These are phyloP conservation scores for Heteromormyrus szaboi DNA, from an alignment of 2,797 vertebrate species.

Conservation along the genomic window DNA sequence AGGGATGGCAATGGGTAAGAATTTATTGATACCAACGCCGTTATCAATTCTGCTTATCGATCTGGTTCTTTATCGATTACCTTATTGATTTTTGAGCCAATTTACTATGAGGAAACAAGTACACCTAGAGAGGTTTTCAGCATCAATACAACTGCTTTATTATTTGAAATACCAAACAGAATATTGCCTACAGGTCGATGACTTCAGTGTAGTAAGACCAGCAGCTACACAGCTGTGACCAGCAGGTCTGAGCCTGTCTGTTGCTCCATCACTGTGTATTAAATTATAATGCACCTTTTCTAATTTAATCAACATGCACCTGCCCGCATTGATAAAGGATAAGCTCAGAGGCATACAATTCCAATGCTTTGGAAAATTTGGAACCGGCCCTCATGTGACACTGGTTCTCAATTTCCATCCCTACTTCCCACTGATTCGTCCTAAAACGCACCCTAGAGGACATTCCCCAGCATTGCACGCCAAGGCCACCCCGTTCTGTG, in stretches of 20 bases:
- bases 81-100: background rate
- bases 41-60: background rate
- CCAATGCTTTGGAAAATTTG: too few species aligned
- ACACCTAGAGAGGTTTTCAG: background rate
- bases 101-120: too few species aligned
- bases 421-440: background rate
- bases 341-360: too few species aligned
- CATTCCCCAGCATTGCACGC: background rate
- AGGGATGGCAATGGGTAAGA: background rate
- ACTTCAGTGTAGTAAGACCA: background rate
- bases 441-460: background rate
- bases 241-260: background rate
- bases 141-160: background rate
- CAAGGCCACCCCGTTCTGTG: background rate
- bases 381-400: too few species aligned
- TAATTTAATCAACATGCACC: too few species aligned
- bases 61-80: background rate
- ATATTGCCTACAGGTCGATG: background rate
- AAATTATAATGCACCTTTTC: too few species aligned
- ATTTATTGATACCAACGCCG: background rate
- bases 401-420: too few species aligned
- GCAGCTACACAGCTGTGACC: background rate
- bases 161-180: background rate
- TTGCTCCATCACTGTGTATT: too few species aligned
- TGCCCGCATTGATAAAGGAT: too few species aligned